Conservation (phyloP, 2,113 vertebrate species). For the Oxyruncus cristatus region DNA sequence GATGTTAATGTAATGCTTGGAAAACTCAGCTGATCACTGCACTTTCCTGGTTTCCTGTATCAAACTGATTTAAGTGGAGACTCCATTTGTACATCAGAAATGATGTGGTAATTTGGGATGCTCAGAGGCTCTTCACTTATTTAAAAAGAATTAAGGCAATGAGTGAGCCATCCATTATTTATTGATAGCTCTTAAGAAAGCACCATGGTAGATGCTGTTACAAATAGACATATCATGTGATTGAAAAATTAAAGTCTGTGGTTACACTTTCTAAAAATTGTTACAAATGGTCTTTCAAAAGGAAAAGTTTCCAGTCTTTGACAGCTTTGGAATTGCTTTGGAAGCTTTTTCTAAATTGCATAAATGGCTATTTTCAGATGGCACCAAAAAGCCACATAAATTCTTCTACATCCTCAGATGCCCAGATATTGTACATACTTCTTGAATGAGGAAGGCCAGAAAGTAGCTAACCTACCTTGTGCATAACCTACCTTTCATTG, state of each 20-base stretch:
- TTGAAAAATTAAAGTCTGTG: neutral
- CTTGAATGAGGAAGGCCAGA: neutral
- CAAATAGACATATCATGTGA: neutral
- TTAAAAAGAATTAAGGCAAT: constrained; percentile 23
- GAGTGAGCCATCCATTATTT: constrained; percentile 34
- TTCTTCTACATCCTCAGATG: neutral
- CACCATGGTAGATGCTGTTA: neutral
- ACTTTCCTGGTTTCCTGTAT: constrained; percentile 10
- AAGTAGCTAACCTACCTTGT: neutral
- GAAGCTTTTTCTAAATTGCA: neutral
- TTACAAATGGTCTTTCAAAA: neutral
- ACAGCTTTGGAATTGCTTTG: neutral
- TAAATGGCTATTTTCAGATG: neutral
- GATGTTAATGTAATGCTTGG: neutral
- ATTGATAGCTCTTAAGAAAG: constrained; percentile 37
- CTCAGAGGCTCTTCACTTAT: constrained; percentile 32
- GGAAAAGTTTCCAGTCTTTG: neutral
- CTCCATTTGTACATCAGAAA: constrained; percentile 37
- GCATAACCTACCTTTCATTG: neutral
- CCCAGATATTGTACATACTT: neutral
- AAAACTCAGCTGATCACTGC: neutral
- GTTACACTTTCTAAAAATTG: neutral
- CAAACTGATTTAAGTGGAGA: neutral
- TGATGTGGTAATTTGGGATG: neutral
- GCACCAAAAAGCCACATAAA: neutral